Evolutionary conservation across 2,113 vertebrate genomes (phyloP).

Genomic region (Ceyx margarethae): DNA sequence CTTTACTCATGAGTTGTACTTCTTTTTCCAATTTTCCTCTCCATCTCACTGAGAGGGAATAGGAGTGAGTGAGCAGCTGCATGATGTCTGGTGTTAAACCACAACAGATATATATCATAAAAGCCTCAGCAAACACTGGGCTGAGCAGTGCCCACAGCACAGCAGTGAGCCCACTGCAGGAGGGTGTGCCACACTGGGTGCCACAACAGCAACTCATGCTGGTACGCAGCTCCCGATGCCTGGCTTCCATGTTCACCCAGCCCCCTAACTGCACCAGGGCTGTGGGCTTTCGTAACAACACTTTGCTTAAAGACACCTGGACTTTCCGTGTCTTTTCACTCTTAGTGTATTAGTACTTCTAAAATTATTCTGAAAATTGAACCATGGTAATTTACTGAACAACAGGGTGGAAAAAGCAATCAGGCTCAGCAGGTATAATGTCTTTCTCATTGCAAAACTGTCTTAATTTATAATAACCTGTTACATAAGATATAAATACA

Average conservation of each 20-base stretch:
- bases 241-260: rapidly evolving
- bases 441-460: not conserved
- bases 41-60: not conserved
- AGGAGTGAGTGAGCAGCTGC: not conserved
- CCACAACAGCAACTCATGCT: rapidly evolving
- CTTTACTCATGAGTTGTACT: not conserved
- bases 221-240: rapidly evolving
- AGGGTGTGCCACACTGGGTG: not conserved
- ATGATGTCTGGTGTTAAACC: not conserved
- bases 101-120: not conserved
- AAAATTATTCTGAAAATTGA: not conserved
- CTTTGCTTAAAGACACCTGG: not conserved
- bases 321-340: not conserved
- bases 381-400: not conserved
- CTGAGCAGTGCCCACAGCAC: not conserved
- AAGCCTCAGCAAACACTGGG: not conserved
- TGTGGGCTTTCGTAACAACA: rapidly evolving
- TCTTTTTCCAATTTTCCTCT: not conserved
- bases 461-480: conserved; percentile 17
- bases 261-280: rapidly evolving
- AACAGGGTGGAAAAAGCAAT: not conserved
- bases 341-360: too few species aligned
- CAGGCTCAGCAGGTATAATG: not conserved
- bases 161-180: rapidly evolving
- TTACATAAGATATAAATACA: not conserved